phyloP scores from a whole-genome alignment of 2,888 invertebrate species.

The Epinotia ramella region DNA sequence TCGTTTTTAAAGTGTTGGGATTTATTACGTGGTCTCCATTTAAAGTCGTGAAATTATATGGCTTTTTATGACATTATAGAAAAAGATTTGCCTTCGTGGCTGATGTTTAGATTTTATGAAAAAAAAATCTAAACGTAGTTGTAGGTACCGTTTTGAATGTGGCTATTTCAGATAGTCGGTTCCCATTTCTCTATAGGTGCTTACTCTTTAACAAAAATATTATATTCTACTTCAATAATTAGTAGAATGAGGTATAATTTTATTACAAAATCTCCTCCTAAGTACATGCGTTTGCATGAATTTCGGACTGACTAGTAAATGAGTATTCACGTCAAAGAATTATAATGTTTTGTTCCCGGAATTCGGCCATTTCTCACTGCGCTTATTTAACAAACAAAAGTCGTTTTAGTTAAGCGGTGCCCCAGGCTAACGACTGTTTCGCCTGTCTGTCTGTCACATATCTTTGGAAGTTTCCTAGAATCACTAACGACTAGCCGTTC shows the following conservation, averaged over 20 bases:
- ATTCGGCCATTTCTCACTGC: constrained; percentile 2
- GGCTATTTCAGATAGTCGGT: no score
- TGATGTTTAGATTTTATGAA: no score
- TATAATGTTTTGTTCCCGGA: not conserved
- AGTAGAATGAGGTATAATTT: no score
- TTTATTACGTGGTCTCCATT: not conserved
- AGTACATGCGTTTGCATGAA: no score
- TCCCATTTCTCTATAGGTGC: no score
- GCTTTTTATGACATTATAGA: not conserved
- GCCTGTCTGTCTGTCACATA: constrained; percentile 44
- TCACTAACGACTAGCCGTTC: constrained; percentile 27
- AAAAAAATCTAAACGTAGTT: no score
- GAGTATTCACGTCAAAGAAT: not conserved
- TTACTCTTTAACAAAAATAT: no score
- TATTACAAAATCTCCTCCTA: no score
- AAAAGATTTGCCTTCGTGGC: no score
- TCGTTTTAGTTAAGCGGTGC: constrained; percentile 28
- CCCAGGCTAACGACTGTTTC: constrained; percentile 34
- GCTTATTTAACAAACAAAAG: constrained; percentile 23
- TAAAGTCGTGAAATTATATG: not conserved
- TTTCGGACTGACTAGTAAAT: not conserved
- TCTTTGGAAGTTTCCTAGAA: constrained; percentile 33
- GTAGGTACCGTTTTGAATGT: no score
- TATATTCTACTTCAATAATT: no score
- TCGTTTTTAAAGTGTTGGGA: constrained; percentile 9